phyloP scores from a whole-genome alignment of 2,797 vertebrate genomes.

The Menidia menidia region DNA sequence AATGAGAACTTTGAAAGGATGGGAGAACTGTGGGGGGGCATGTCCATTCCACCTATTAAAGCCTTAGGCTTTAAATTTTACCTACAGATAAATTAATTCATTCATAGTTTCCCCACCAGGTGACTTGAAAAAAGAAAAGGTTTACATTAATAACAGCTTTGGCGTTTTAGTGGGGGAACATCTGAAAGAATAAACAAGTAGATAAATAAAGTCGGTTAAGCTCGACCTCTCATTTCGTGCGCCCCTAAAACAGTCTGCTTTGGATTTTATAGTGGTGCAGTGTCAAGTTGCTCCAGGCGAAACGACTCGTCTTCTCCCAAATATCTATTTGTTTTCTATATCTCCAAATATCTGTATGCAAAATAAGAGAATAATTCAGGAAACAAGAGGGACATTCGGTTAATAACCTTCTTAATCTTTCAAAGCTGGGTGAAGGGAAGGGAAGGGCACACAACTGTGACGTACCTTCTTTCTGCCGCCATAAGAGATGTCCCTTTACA shows the following conservation, averaged over 20 bases:
- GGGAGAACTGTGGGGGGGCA: constrained; percentile 19
- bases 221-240: constrained; percentile 24
- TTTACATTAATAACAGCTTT: constrained; percentile 38
- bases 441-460: constrained; percentile 6
- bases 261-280: constrained; percentile 17
- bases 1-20: not conserved
- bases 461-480: constrained; percentile 18
- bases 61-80: constrained; percentile 32
- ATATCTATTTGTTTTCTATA: constrained; percentile 14
- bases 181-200: constrained; percentile 23
- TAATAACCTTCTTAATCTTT: constrained; percentile 19
- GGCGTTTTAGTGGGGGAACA: constrained; percentile 32
- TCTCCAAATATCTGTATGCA: not conserved
- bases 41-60: constrained; percentile 49
- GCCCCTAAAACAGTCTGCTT: constrained; percentile 6
- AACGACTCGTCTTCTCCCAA: constrained; percentile 9
- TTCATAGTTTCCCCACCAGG: constrained; percentile 12
- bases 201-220: constrained; percentile 30
- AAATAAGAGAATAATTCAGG: not conserved
- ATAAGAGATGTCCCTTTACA: constrained; percentile 52
- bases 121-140: constrained; percentile 30
- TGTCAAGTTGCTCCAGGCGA: constrained; percentile 7
- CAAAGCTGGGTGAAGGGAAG: not conserved
- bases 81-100: not conserved
- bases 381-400: constrained; percentile 6